Evolutionary conservation across 2,797 vertebrate species (phyloP), one percentile per base, ranked within the genome.

Genomic region (Gouania willdenowi): DNA sequence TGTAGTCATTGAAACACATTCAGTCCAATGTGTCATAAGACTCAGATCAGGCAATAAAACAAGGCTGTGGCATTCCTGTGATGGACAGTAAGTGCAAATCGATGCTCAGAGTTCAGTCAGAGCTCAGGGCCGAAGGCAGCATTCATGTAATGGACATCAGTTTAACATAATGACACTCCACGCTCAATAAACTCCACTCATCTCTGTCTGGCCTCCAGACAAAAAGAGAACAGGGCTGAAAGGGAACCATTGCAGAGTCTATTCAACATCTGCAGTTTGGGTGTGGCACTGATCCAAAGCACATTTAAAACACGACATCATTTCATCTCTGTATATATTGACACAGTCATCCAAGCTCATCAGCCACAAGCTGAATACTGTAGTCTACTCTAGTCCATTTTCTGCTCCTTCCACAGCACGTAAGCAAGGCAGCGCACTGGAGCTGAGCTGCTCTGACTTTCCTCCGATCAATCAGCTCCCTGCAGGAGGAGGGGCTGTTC

Each of bases 11-110:
- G 19, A 38, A 25, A 6, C 11, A 28, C 16, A 6, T 30, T 11
- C 7, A 22, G 22, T 45, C 26, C 31, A 31, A 38, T 17, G 11
- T 30, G 25, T 16, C 41, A 25, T n/a, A 27, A 17, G 21, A 15
- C 38, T 24, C 9, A 17, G 25, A 46, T 49, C 13, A 15, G 21
- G 28, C 29, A 35, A 41, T 54, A 55, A 50, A 56, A 28, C 19
- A 37, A 22, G 23, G 2, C 36, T 25, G 18, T 9, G 13, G n/a
- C 26, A 6, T 61, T 41, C 43, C 15, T 36, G 36, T 56, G 52
- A 73, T 47, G 25, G 60, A 49, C 36, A 71, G 39, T 75, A 69
- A 71, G 53, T 68, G 55, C 55, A 67, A 61, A 73, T 77, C 66
- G 47, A 62, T 75, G 36, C 45, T 45, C 34, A 46, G 39, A 49